phyloP scores from a whole-genome alignment of 2,113 vertebrate genomes.

The Carassius gibelio region DNA sequence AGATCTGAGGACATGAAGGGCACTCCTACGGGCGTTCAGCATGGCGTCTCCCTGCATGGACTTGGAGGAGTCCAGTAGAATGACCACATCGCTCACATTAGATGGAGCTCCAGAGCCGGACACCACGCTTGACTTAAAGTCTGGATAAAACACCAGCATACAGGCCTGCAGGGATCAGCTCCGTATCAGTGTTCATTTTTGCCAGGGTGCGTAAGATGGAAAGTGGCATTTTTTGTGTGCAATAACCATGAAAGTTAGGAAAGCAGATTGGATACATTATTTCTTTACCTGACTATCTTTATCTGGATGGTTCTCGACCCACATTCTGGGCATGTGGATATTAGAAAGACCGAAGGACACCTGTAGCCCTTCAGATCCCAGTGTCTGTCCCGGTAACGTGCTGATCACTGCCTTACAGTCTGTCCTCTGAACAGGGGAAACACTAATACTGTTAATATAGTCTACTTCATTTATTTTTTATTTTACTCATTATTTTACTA shows the following conservation, averaged over 20 bases:
- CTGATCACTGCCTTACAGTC: conserved; percentile 82
- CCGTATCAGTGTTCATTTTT: neutral
- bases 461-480: no score
- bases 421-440: conserved; percentile 72
- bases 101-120: conserved; percentile 14
- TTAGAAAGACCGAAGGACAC: conserved; percentile 75
- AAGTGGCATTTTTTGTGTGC: neutral
- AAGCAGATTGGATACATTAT: neutral
- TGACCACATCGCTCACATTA: conserved; percentile 70
- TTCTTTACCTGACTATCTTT: conserved; percentile 60
- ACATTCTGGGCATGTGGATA: conserved; percentile 83
- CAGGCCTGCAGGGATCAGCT: conserved; percentile 74
- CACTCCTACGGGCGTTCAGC: conserved; percentile 72
- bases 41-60: conserved; percentile 80
- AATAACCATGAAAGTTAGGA: neutral
- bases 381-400: conserved; percentile 72
- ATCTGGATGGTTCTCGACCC: conserved; percentile 78
- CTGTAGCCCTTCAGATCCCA: conserved; percentile 77
- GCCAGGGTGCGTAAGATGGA: neutral
- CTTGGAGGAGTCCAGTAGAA: conserved; percentile 82
- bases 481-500: neutral
- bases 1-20: conserved; percentile 69
- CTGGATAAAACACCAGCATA: conserved; percentile 87
- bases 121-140: conserved; percentile 65
- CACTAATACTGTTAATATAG: neutral